Base-by-base conservation (phyloP, 2,888 invertebrate genomes). In the Fragum whitleyi region DNA sequence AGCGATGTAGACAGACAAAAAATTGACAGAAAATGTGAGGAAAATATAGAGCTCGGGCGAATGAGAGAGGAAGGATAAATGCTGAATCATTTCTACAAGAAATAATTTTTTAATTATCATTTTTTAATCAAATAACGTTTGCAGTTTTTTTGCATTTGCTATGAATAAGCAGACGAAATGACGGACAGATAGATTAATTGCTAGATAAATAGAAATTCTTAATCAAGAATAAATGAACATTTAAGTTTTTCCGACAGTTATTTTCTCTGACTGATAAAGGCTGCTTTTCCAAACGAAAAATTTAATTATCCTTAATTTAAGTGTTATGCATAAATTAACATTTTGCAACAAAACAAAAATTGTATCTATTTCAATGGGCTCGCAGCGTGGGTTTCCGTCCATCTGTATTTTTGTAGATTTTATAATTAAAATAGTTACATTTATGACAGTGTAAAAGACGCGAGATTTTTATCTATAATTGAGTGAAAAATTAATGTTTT, bases 271-370 rank as follows among this genome's bases (percentile, higher is more conserved):
- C 16, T 47, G 5, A 47, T 9, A n/a, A 47, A 47, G 16, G 19
- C 47, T n/a, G 47, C n/a, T 16, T 47, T 47, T 47, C 47, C 47
- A 47, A 47, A 47, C n/a, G 47, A n/a, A 14, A 47, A 47, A 47
- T 47, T 14, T 47, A 47, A 47, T 47, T 47, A 47, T n/a, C 16
- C 14, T 5, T 16, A n/a, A 47, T 47, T 47, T 19, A 5, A 47
- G 14, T 57, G 21, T 23, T 57, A 57, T 57, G 57, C 57, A 57
- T 57, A 57, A 57, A 57, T 57, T 57, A 57, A 26, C 23, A 57
- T 21, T 57, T 57, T 57, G 57, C 21, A 23, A 57, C 57, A 57
- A 57, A 57, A 57, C 57, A 57, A 26, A 57, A 57, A 57, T 57
- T 57, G 57, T 57, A 57, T 57, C 57, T 26, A 23, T 57, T 57